Evolutionary conservation across 2,888 invertebrate genomes (phyloP).

Genomic region (Pseudococcus viburni): DNA sequence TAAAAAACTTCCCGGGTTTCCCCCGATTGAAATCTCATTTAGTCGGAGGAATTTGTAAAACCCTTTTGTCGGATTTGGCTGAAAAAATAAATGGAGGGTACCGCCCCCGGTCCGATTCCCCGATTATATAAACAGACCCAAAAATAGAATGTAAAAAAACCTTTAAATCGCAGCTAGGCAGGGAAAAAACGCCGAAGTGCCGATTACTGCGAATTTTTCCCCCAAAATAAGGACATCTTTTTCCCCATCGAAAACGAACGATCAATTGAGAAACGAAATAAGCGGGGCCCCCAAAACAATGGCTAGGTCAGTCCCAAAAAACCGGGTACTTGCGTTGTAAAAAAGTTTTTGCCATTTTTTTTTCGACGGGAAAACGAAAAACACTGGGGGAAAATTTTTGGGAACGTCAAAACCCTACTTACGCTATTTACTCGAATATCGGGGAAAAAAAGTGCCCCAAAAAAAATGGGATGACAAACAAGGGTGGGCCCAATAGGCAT

Average conservation of each 20-base stretch:
- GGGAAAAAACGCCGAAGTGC: slow-evolving; percentile 86
- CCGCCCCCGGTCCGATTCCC: neutral
- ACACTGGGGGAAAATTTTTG: neutral
- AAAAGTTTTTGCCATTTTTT: slow-evolving; percentile 75
- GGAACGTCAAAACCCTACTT: neutral
- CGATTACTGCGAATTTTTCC: slow-evolving; percentile 90
- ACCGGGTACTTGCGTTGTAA: slow-evolving; percentile 80
- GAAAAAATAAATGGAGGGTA: neutral
- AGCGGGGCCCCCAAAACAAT: slow-evolving; percentile 96
- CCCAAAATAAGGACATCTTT: slow-evolving; percentile 84
- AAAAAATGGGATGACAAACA: neutral
- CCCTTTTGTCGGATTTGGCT: neutral
- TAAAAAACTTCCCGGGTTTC: too few species aligned
- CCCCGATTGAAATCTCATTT: too few species aligned
- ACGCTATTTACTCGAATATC: neutral
- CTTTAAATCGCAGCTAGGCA: slow-evolving; percentile 87
- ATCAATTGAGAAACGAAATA: slow-evolving; percentile 95
- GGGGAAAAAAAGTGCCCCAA: neutral
- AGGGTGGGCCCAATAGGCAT: neutral
- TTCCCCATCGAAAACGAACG: slow-evolving; percentile 90
- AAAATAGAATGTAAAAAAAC: slow-evolving; percentile 90
- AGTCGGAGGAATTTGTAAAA: neutral
- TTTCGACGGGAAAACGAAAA: slow-evolving; percentile 77
- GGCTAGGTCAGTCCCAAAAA: slow-evolving; percentile 95
- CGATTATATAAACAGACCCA: slow-evolving; percentile 78